Base-by-base conservation (phyloP, 1,140 invertebrate species). In the Eurosta solidaginis region DNA sequence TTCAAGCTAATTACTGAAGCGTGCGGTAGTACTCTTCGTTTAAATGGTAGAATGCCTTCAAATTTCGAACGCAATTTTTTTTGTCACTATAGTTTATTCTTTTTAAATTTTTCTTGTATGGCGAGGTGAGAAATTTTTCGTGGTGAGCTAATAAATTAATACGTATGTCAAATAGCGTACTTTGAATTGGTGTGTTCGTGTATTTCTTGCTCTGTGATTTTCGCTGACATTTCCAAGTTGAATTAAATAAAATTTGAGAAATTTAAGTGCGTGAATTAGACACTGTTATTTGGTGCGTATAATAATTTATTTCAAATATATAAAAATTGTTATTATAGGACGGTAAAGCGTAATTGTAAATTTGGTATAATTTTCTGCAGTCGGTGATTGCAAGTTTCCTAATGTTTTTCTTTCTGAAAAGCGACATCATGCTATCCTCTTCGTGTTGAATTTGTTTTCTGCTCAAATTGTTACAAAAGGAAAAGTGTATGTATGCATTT, bases 151-250 rank as follows among this genome's bases (percentile, higher is more conserved):
- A 10, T 29, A 68, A 20, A 33, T 47, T 68, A 40, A 22, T 68
- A 40, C 33, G 74, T n/a, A n/a, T n/a, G n/a, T 45, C 42, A 36
- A 75, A 47, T 74, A 47, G 74, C 47, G 42, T 75, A 50, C 47
- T 75, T 50, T 33, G 27, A 50, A 25, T 75, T 75, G 25, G 74
- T 75, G 74, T 75, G 74, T 68, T 68, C 59, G 59, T 68, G 59
- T 74, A 42, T 74, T 63, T 42, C 59, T 84, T 84, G 83, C 84
- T 86, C 85, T 86, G 83, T 86, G 85, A 84, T 86, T 86, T 86
- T 86, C 78, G 45, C 68, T 73, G 81, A 86, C 85, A 85, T 86
- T 86, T 85, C 83, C 83, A 85, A 82, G 81, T 73, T 79, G 84
- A 81, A 85, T 82, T 84, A 84, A 82, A 42, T 74, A 82, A 85